Conservation (phyloP, 2,113 vertebrate species). For the Cochlearius cochlearius region DNA sequence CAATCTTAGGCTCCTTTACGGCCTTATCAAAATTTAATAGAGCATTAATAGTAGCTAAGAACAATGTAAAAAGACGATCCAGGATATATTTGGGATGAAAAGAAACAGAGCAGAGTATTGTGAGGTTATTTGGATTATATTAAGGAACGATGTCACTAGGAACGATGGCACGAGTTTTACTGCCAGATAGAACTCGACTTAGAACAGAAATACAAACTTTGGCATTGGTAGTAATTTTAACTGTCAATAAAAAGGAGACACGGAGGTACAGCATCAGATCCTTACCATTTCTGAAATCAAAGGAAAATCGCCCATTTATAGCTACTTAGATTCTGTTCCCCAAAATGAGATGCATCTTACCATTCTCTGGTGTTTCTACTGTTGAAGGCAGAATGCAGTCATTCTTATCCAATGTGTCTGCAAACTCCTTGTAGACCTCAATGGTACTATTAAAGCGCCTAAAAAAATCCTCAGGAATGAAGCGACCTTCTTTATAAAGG, state of each 20-base stretch:
- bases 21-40: neutral
- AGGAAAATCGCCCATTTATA: neutral
- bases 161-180: neutral
- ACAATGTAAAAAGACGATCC: neutral
- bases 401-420: slow-evolving; percentile 60
- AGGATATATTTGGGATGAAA: neutral
- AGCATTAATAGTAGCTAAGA: neutral
- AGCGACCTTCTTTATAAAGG: slow-evolving; percentile 60
- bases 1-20: neutral
- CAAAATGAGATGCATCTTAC: slow-evolving; percentile 54
- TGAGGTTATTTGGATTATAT: neutral
- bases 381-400: slow-evolving; percentile 76
- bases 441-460: slow-evolving; percentile 77
- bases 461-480: slow-evolving; percentile 79
- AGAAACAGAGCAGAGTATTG: neutral
- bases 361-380: slow-evolving; percentile 67
- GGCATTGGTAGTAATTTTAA: neutral
- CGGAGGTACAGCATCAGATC: neutral
- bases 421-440: slow-evolving; percentile 75
- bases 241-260: neutral
- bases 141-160: neutral
- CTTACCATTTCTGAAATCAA: neutral
- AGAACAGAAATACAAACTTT: neutral
- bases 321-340: neutral
- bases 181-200: neutral